These are phyloP conservation scores for Anabacerthia variegaticeps DNA, from an alignment of 2,797 vertebrate species.

Conservation along the genomic window DNA sequence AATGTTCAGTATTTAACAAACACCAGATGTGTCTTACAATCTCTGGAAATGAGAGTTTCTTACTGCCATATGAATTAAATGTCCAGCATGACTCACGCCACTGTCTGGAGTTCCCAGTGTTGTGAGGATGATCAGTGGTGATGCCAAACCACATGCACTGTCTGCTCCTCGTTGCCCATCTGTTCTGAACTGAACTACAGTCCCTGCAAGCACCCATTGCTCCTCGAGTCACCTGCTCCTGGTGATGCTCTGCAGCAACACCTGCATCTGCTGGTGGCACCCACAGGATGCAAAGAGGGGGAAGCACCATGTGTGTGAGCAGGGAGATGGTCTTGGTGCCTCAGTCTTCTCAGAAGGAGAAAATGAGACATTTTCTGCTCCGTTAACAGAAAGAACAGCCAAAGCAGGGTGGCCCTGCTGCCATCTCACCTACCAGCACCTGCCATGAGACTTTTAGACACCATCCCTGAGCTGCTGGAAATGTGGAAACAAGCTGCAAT, in stretches of 20 bases:
- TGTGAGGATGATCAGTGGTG: neutral
- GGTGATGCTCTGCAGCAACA: neutral
- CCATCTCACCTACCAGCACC: neutral
- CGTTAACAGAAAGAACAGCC: neutral
- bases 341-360: neutral
- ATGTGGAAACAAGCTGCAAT: neutral
- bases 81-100: rapidly evolving
- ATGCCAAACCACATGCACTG: rapidly evolving
- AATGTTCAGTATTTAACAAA: neutral
- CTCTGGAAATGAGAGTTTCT: neutral
- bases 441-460: neutral
- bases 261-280: neutral
- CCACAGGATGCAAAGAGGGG: neutral
- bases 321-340: neutral
- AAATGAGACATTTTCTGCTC: neutral
- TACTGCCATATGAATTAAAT: neutral
- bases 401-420: neutral
- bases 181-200: neutral
- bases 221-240: neutral
- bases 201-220: neutral
- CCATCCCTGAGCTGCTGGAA: neutral
- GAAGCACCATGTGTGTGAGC: rapidly evolving
- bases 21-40: neutral
- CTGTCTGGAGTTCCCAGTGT: neutral
- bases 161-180: neutral